These are phyloP conservation scores for Phrynocephalus versicolor DNA, from an alignment of 2,113 vertebrate genomes.

Conservation along the genomic window DNA sequence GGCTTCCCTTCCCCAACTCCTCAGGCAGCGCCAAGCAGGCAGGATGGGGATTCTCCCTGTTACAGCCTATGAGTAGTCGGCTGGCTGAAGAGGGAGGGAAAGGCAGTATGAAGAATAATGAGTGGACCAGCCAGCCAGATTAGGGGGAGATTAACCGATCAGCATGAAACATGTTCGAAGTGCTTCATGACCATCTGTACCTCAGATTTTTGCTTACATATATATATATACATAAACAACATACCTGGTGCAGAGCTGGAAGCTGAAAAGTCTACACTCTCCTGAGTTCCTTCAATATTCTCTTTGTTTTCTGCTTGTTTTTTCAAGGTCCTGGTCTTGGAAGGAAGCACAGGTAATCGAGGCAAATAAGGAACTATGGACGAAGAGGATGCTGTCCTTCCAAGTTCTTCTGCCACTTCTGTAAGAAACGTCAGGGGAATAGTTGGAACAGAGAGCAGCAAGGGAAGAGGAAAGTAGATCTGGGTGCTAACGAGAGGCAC, in stretches of 20 bases:
- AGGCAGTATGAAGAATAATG: too few species aligned
- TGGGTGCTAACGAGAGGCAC: constrained; percentile 14
- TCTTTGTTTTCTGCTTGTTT: constrained; percentile 97
- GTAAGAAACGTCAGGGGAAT: constrained; percentile 33
- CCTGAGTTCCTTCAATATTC: constrained; percentile 89
- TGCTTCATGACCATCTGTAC: too few species aligned
- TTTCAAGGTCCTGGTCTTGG: constrained; percentile 89
- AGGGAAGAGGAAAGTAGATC: background rate
- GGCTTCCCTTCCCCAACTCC: too few species aligned
- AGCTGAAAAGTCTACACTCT: constrained; percentile 72
- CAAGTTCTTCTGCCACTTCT: constrained; percentile 97
- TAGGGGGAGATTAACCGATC: too few species aligned
- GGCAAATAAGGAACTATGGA: constrained; percentile 83
- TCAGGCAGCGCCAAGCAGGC: too few species aligned
- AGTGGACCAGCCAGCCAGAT: too few species aligned
- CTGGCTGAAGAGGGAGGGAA: too few species aligned
- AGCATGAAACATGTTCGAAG: too few species aligned
- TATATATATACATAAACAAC: background rate
- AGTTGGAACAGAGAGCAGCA: background rate
- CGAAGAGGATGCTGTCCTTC: constrained; percentile 87
- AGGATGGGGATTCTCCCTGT: too few species aligned
- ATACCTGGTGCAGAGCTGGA: constrained; percentile 80
- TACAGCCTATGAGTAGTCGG: too few species aligned
- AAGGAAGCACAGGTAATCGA: constrained; percentile 90
- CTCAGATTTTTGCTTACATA: background rate